Percentiles rank a stretch among this genome's conserved stretches.
Conservation (phyloP, 2,797 vertebrate species). For the Darevskia nairensis region DNA sequence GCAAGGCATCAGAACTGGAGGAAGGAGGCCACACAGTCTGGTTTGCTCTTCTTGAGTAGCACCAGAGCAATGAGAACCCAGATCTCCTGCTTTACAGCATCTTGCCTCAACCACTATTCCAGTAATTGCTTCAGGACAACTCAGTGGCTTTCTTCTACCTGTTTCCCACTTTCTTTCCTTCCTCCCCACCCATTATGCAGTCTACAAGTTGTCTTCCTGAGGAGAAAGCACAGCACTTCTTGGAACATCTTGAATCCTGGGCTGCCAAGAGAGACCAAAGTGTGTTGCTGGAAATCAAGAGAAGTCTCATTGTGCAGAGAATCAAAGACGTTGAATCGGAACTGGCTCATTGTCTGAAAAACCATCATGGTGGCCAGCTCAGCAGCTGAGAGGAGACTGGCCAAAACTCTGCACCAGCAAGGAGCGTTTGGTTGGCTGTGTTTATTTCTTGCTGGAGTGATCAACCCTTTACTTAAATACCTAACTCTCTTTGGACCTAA, state of each 20-base stretch:
- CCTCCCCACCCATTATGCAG: conserved; percentile 26
- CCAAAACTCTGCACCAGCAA: not conserved
- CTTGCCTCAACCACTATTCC: rapidly evolving
- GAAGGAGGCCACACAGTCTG: not conserved
- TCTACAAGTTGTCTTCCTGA: not conserved
- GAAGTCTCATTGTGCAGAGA: conserved; percentile 77
- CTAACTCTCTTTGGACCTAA: not conserved
- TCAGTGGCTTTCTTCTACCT: not conserved
- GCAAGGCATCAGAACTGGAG: not conserved
- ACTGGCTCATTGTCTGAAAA: conserved; percentile 64
- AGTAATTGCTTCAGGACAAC: not conserved
- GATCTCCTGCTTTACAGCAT: not conserved
- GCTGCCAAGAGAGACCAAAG: conserved; percentile 71
- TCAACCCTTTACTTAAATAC: not conserved
- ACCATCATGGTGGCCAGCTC: conserved; percentile 24
- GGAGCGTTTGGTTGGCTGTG: not conserved
- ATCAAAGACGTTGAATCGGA: conserved; percentile 80
- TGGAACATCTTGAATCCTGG: conserved; percentile 36
- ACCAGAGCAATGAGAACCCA: not conserved
- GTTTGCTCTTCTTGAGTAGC: not conserved
- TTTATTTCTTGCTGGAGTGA: not conserved
- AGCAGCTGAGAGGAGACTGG: not conserved
- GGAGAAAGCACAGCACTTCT: conserved; percentile 13
- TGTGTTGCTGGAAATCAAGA: conserved; percentile 80
- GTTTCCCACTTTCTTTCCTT: not conserved